phyloP scores from a whole-genome alignment of 2,113 vertebrate genomes.

The Steatornis caripensis region DNA sequence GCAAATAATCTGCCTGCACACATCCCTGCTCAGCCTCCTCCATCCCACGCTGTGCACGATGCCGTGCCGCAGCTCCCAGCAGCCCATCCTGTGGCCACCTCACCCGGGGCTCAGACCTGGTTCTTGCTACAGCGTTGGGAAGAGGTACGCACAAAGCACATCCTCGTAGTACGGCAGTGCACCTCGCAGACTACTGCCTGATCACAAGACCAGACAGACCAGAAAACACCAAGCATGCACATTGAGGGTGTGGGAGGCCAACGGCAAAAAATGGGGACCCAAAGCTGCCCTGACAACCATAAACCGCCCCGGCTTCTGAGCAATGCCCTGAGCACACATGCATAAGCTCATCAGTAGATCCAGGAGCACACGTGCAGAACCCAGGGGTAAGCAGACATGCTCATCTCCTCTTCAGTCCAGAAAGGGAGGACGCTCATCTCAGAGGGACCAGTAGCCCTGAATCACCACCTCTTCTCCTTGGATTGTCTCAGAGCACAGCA shows the following conservation, averaged over 20 bases:
- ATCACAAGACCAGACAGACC: background rate
- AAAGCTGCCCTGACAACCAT: background rate
- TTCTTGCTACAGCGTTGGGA: background rate
- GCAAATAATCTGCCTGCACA: background rate
- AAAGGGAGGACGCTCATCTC: background rate
- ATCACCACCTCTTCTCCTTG: background rate
- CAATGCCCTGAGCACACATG: rapidly evolving
- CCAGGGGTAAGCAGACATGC: background rate
- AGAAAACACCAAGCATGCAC: background rate
- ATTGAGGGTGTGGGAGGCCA: background rate
- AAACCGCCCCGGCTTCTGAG: background rate
- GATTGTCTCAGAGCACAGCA: background rate
- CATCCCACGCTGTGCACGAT: rapidly evolving
- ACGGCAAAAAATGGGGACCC: background rate
- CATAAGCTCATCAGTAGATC: background rate
- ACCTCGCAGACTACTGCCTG: background rate
- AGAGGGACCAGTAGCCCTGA: background rate
- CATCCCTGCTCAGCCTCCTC: background rate
- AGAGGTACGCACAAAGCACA: background rate
- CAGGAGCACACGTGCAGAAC: background rate
- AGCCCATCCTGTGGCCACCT: background rate
- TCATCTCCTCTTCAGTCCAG: background rate
- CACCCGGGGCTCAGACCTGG: rapidly evolving
- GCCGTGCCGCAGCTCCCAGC: rapidly evolving
- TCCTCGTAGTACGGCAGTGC: background rate